Evolutionary conservation across 2,797 vertebrate species (phyloP).

Genomic region (Oreortyx pictus): DNA sequence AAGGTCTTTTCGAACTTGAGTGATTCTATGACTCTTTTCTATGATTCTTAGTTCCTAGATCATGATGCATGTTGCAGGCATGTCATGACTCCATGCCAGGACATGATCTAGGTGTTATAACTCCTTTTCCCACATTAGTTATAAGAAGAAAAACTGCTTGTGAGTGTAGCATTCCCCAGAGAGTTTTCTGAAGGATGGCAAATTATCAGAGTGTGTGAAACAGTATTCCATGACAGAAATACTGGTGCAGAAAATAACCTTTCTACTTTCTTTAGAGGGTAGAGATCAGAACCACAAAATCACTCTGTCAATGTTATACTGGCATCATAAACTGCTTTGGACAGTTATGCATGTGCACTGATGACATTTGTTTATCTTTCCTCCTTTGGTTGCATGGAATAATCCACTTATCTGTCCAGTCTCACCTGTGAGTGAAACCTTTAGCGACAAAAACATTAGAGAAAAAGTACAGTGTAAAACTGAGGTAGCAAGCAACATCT

Average conservation of each 20-base stretch:
- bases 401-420: neutral
- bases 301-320: neutral
- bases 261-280: neutral
- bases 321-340: neutral
- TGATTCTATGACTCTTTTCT: too few species aligned
- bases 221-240: neutral
- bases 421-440: neutral
- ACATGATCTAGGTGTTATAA: neutral
- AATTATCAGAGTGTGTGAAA: neutral
- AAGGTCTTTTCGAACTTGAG: too few species aligned
- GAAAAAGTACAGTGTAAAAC: too few species aligned
- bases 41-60: neutral
- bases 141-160: neutral
- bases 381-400: neutral
- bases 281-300: neutral
- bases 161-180: neutral
- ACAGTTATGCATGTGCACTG: neutral
- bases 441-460: neutral
- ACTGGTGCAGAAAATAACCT: neutral
- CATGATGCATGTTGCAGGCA: rapidly evolving
- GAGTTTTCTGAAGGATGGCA: neutral
- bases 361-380: neutral
- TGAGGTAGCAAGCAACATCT: neutral
- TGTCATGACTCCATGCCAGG: neutral
- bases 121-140: neutral